These are phyloP conservation scores for Epinotia ramella DNA, from an alignment of 2,888 invertebrate genomes.

Conservation along the genomic window DNA sequence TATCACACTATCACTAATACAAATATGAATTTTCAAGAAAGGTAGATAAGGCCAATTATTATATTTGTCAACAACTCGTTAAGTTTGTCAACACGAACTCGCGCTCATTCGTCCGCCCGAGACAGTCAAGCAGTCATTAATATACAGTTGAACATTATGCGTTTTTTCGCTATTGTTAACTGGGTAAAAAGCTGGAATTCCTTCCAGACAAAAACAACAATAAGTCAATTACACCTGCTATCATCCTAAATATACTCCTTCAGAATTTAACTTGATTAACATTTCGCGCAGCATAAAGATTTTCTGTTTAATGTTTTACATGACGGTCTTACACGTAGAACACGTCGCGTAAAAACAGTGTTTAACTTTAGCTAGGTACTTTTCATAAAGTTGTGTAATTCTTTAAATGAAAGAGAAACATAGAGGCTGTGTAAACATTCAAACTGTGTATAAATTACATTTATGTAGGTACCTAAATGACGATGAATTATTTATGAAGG, in stretches of 20 bases:
- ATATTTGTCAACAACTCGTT: neutral
- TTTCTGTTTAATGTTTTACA: neutral
- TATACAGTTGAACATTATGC: neutral
- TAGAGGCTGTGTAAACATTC: too few species aligned
- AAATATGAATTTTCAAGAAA: neutral
- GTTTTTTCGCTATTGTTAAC: neutral
- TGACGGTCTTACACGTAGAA: neutral
- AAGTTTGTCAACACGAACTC: neutral
- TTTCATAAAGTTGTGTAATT: too few species aligned
- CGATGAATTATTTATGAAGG: too few species aligned
- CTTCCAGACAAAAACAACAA: neutral
- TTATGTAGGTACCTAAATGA: too few species aligned
- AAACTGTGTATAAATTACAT: too few species aligned
- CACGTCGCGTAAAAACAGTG: too few species aligned
- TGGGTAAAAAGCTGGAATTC: neutral
- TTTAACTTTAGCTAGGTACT: too few species aligned
- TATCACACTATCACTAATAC: too few species aligned
- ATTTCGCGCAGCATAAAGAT: neutral
- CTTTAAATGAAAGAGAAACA: too few species aligned
- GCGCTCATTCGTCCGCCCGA: neutral
- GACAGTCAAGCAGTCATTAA: conserved; percentile 3
- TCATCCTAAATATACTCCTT: neutral
- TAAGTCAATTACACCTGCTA: neutral
- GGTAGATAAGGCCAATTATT: neutral
- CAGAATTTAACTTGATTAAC: too few species aligned